Evolutionary conservation across 1,140 invertebrate species (phyloP).

Genomic region (Cheumatopsyche charites): DNA sequence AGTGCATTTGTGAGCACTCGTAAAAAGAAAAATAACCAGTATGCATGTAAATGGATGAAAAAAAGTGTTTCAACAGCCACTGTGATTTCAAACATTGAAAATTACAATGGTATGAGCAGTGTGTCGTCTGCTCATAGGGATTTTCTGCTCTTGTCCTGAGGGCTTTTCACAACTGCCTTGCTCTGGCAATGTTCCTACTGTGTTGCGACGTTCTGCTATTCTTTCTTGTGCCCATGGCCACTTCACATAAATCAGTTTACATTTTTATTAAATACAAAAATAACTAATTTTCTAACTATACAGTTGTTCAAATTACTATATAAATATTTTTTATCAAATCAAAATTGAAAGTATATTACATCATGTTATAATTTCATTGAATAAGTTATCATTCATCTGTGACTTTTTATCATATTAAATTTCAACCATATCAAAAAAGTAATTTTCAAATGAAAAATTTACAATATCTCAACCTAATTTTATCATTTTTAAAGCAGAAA

Average conservation of each 20-base stretch:
- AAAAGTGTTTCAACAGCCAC: neutral
- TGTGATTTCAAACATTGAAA: neutral
- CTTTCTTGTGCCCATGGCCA: constrained; percentile 72
- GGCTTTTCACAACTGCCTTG: constrained; percentile 41
- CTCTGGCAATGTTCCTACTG: constrained; percentile 51
- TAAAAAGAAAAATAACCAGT: too few relatives aligned
- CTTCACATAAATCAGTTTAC: constrained; percentile 52
- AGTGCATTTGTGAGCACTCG: too few relatives aligned
- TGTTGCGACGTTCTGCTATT: constrained; percentile 47
- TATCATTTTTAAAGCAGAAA: too few relatives aligned
- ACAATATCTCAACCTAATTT: too few relatives aligned
- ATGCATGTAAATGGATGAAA: neutral
- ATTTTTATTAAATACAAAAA: neutral
- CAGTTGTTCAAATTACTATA: neutral
- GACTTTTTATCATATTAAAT: too few relatives aligned
- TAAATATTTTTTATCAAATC: neutral
- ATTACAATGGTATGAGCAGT: constrained; percentile 50
- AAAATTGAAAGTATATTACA: neutral
- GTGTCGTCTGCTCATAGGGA: constrained; percentile 56
- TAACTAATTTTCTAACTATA: neutral
- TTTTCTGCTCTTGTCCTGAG: constrained; percentile 39
- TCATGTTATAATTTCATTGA: too few relatives aligned
- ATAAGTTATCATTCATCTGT: too few relatives aligned
- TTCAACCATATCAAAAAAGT: too few relatives aligned
- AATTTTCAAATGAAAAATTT: too few relatives aligned